Percentiles rank a stretch among this genome's conserved stretches.
Conservation (phyloP, 2,797 vertebrate species). For the Buphagus erythrorhynchus region DNA sequence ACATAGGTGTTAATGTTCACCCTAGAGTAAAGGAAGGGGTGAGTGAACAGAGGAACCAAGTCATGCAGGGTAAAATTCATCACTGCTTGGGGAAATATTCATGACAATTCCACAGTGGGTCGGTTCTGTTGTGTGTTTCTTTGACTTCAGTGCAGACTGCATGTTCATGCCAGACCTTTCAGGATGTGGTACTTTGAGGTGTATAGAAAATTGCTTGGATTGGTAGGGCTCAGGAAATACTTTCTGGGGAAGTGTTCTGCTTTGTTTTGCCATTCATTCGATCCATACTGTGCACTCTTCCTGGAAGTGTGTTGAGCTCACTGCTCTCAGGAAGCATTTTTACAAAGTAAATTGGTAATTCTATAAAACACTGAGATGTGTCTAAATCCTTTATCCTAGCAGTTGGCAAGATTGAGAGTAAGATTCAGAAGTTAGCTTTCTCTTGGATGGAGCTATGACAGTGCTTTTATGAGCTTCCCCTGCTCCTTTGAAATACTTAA, state of each 20-base stretch:
- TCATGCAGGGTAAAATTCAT: background rate
- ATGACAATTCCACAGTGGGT: background rate
- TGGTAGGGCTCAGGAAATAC: background rate
- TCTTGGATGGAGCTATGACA: background rate
- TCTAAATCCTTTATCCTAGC: background rate
- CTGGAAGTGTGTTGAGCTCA: background rate
- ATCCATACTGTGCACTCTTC: accelerated
- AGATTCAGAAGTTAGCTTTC: background rate
- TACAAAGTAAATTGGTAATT: background rate
- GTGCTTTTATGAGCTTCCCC: background rate
- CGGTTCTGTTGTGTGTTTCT: background rate
- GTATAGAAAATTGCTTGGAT: background rate
- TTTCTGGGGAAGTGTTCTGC: background rate
- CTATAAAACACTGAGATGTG: background rate
- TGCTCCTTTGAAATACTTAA: background rate
- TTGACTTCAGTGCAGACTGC: background rate
- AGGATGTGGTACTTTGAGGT: background rate
- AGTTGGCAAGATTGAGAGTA: background rate
- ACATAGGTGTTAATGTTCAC: constrained; percentile 7
- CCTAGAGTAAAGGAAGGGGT: background rate
- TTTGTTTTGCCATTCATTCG: background rate
- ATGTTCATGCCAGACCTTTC: background rate
- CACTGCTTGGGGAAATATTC: background rate
- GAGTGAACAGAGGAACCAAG: background rate
- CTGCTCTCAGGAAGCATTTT: background rate